phyloP scores from a whole-genome alignment of 2,888 invertebrate genomes.

The Mycalesis mineus region DNA sequence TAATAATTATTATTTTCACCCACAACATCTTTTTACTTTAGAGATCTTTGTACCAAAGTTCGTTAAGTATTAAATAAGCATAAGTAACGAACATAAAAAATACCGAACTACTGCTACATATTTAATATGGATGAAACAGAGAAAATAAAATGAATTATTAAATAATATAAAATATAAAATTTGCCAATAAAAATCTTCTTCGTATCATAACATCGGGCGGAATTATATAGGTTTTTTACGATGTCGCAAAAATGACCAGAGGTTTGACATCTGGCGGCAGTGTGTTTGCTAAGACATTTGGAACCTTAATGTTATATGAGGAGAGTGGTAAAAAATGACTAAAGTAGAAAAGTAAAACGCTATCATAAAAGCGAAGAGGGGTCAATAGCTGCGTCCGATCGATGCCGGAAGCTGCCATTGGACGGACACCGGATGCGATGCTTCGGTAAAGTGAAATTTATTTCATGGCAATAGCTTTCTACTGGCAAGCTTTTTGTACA shows the following conservation, averaged over 20 bases:
- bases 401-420: conserved; percentile 54
- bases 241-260: conserved; percentile 22
- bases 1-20: no score
- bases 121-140: no score
- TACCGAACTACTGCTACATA: no score
- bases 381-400: conserved; percentile 64
- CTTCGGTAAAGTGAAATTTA: conserved; percentile 36
- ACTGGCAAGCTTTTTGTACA: conserved; percentile 20
- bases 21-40: no score
- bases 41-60: no score
- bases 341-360: conserved; percentile 34
- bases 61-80: no score
- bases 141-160: no score
- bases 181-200: conserved; percentile 5
- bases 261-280: conserved; percentile 4
- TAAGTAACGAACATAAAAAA: no score
- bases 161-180: not conserved
- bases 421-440: conserved; percentile 34
- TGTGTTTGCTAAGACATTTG: not conserved
- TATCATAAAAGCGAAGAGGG: conserved; percentile 49
- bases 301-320: not conserved
- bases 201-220: conserved; percentile 14
- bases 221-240: conserved; percentile 20
- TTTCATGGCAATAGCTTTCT: conserved; percentile 29
- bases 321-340: conserved; percentile 6